A percentile compares a stretch with the other conserved stretches of the same genome.
Evolutionary conservation across 2,888 invertebrate genomes (phyloP).

Genomic region (Autographa pulchrina): DNA sequence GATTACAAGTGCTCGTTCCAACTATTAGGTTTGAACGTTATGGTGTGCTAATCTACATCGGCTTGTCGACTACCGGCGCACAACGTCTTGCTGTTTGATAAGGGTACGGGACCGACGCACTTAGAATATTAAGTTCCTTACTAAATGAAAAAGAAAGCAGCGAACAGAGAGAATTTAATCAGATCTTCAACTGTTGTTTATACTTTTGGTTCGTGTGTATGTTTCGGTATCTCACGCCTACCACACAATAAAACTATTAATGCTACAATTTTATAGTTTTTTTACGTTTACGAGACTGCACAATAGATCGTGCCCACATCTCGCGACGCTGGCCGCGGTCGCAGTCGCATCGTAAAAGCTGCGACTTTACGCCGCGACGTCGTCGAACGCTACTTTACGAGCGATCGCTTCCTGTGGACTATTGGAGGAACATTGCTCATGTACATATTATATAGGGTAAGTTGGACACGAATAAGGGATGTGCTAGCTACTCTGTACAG

Average conservation of each 20-base stretch:
- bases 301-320: conserved; percentile 59
- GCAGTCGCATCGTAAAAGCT: conserved; percentile 65
- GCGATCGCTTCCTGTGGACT: conserved; percentile 70
- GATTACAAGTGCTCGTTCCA: conserved; percentile 30
- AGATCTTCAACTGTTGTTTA: conserved; percentile 10
- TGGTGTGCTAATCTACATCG: conserved; percentile 16
- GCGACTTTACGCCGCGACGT: conserved; percentile 58
- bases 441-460: conserved; percentile 18
- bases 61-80: neutral
- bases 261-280: conserved; percentile 66
- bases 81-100: neutral
- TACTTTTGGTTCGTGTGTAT: conserved; percentile 34
- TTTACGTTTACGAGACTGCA: conserved; percentile 66
- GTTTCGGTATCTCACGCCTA: conserved; percentile 41
- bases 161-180: neutral
- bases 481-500: conserved; percentile 35
- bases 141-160: neutral
- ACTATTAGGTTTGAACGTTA: conserved; percentile 35
- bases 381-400: conserved; percentile 72
- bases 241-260: conserved; percentile 66
- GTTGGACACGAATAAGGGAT: conserved; percentile 27
- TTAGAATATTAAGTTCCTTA: neutral
- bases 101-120: neutral
- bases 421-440: conserved; percentile 62
- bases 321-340: conserved; percentile 54